Base-by-base conservation (phyloP, 2,888 invertebrate species). In the Theretra japonica region DNA sequence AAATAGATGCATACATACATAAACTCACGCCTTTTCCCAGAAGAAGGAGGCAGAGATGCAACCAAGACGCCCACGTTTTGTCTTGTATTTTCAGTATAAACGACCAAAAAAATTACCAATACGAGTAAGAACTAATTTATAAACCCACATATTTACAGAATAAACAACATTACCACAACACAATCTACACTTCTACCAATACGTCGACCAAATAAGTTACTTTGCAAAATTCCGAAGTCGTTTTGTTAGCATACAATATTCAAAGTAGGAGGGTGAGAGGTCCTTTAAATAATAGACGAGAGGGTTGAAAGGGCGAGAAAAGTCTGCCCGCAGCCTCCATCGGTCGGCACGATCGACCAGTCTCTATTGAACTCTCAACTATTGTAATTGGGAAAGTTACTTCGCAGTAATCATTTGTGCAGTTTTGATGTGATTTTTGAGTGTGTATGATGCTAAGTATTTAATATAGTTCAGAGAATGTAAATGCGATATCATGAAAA, bases 181-280 rank as follows among this genome's bases (percentile, higher is more conserved):
- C 58, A 15, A 41, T 48, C 6, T 17, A 41, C 15, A 41, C 23
- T 25, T 65, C 23, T 48, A 65, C 65, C 65, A 48, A 65, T 65
- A 65, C 41, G 17, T 41, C 21, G 5, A 60, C 33, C 30, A 60
- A 33, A 60, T 33, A 65, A 65, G 65, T 28, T 60, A 60, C 48
- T 48, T 65, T 21, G 21, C 65, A 65, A 65, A 65, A 65, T 65
- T 23, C 48, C 48, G 23, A 65, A 65, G 65, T 65, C 65, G 65
- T 65, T 65, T 65, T 65, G 65, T 65, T 65, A 65, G 65, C 48
- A 65, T 65, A 17, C 48, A 65, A 65, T 65, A 65, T 48, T 65
- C 65, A 65, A 65, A 65, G 65, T n/a, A n/a, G 65, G 65, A 65
- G 62, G 59, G 62, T 21, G 62, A 65, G 62, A 65, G 65, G 65